phyloP scores from a whole-genome alignment of 2,797 vertebrate genomes.

The Pseudopleuronectes americanus region DNA sequence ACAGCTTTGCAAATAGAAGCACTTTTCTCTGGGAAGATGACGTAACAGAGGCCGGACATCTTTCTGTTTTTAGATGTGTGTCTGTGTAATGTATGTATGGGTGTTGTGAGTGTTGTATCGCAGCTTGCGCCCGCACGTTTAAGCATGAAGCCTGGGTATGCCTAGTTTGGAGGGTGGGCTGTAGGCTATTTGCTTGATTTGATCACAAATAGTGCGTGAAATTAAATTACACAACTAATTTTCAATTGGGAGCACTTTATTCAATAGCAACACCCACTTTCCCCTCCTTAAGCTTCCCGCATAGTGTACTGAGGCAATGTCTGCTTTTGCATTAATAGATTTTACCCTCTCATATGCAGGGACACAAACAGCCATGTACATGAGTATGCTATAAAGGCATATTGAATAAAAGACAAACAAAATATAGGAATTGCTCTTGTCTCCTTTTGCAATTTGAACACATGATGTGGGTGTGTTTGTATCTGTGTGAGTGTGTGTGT shows the following conservation, averaged over 20 bases:
- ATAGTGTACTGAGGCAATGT: conserved; percentile 32
- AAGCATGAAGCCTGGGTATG: conserved; percentile 43
- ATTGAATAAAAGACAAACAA: neutral
- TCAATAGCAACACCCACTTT: conserved; percentile 60
- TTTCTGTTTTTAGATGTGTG: conserved; percentile 3
- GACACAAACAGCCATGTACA: neutral
- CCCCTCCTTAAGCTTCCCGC: conserved; percentile 38
- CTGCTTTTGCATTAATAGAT: conserved; percentile 29
- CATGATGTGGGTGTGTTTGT: neutral
- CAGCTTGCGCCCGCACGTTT: conserved; percentile 31
- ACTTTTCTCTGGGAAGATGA: conserved; percentile 1
- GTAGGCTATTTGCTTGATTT: conserved; percentile 72
- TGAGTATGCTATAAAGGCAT: too few species aligned
- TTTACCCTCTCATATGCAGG: neutral
- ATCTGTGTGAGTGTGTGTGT: neutral
- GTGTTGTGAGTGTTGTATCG: conserved; percentile 10
- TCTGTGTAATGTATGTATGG: conserved; percentile 1
- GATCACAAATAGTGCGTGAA: conserved; percentile 78
- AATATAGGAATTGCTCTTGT: neutral
- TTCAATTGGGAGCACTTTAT: conserved; percentile 69
- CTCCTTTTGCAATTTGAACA: too few species aligned
- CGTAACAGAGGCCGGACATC: neutral
- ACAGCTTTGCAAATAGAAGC: neutral
- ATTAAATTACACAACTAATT: conserved; percentile 72
- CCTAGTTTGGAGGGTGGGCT: conserved; percentile 48